These are phyloP conservation scores for Podarcis cretensis DNA, from an alignment of 2,113 vertebrate species.

Conservation along the genomic window DNA sequence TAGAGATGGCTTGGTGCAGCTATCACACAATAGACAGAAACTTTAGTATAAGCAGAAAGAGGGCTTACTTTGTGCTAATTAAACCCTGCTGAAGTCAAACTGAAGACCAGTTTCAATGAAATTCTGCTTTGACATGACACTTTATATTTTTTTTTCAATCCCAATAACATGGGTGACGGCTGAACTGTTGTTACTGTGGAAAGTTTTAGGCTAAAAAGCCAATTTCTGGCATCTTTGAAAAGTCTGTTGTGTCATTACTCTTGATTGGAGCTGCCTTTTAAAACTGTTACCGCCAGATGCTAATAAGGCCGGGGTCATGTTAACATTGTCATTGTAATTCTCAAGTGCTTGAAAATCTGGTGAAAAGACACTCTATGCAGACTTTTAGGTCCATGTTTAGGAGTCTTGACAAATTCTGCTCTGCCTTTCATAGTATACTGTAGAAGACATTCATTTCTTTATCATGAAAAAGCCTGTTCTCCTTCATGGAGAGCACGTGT, in stretches of 20 bases:
- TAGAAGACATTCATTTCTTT: not conserved
- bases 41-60: constrained; percentile 54
- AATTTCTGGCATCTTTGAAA: not conserved
- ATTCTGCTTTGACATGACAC: not conserved
- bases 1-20: constrained; percentile 55
- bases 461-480: not conserved
- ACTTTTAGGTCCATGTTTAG: not conserved
- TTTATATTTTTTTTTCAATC: not conserved
- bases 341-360: not conserved
- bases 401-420: not conserved
- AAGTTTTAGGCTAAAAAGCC: not conserved
- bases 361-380: not conserved
- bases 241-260: not conserved
- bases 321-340: not conserved
- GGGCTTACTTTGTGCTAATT: constrained; percentile 26
- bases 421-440: not conserved
- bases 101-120: not conserved
- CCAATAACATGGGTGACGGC: not conserved
- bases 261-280: not conserved
- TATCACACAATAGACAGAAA: constrained; percentile 53
- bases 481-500: no score
- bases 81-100: constrained; percentile 24
- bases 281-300: not conserved
- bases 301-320: not conserved
- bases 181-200: not conserved